phyloP scores from a whole-genome alignment of 2,888 invertebrate genomes.

The Leptinotarsa rubiginosa region DNA sequence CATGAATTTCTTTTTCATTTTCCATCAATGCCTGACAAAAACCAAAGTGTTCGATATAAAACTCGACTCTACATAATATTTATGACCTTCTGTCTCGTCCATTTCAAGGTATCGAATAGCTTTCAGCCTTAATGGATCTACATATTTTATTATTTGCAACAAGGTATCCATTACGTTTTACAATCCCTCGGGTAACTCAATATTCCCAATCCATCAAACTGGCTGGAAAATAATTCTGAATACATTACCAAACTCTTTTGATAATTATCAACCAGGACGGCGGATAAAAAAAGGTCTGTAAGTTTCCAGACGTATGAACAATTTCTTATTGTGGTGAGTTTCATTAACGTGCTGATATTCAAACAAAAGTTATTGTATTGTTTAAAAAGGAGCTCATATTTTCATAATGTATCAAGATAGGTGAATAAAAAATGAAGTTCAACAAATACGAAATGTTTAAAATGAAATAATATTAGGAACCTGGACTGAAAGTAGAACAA shows the following conservation, averaged over 20 bases:
- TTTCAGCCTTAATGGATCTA: constrained; percentile 58
- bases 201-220: constrained; percentile 59
- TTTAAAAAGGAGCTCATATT: too few relatives aligned
- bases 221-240: constrained; percentile 46
- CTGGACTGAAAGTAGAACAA: too few relatives aligned
- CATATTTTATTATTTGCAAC: constrained; percentile 58
- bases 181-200: constrained; percentile 54
- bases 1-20: neutral
- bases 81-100: constrained; percentile 31
- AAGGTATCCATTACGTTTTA: constrained; percentile 53
- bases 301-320: neutral
- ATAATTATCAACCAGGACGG: constrained; percentile 17
- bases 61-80: constrained; percentile 34
- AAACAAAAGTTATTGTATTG: neutral
- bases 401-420: too few relatives aligned
- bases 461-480: too few relatives aligned
- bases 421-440: too few relatives aligned
- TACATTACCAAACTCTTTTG: constrained; percentile 32
- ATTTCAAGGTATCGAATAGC: constrained; percentile 37
- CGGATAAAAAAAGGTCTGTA: neutral
- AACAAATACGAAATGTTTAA: too few relatives aligned
- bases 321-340: too few relatives aligned
- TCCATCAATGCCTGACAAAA: neutral
- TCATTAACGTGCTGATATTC: too few relatives aligned
- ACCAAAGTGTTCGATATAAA: constrained; percentile 6